Evolutionary conservation across 2,797 vertebrate species (phyloP), one percentile per base, ranked within the genome.

Genomic region (Lagodon rhomboides): DNA sequence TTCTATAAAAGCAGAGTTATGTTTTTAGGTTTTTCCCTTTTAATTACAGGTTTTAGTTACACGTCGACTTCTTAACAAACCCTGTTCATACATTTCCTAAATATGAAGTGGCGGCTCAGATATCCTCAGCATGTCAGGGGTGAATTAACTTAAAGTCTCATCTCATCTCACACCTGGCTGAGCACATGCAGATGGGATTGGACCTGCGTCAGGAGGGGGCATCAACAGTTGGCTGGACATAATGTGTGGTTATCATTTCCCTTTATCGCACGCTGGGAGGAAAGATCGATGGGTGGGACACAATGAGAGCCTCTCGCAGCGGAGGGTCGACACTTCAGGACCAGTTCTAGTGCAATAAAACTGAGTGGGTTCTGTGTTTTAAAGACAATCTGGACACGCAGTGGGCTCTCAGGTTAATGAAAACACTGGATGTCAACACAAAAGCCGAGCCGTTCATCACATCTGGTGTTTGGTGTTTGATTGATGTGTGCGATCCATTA

Each of bases 131-230:
- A 13, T 54, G 30, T 44, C 58, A 46, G 62, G 43, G 23, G 12
- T 43, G 59, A 78, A 72, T 88, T 66, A 74, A 80, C 7, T 51
- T 63, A 56, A 10, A 51, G 68, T 73, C 80, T 83, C 83, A 85
- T 83, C 83, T 89, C 83, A 77, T 17, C 79, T 87, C 80, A 90
- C 75, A 87, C 55, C 61, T 86, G 69, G 25, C 83, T 86, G 83
- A 87, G 54, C 62, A 73, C 49, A 83, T 79, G 79, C 81, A 87
- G 88, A 89, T 77, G 54, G 50, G 22, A 79, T 77, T 43, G 2
- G 67, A 78, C 47, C 38, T 11, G 25, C 69, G 70, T 80, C 49
- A 41, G 0, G 62, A 64, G 64, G 66, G 56, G 25, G 46, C 1
- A 38, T 76, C 80, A 68, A 73, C 85, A 86, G 73, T 58, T 13